A percentile compares a stretch with the other conserved stretches of the same genome.
Conservation (phyloP, 2,888 invertebrate genomes). For the Eumacrocentrus americanus region DNA sequence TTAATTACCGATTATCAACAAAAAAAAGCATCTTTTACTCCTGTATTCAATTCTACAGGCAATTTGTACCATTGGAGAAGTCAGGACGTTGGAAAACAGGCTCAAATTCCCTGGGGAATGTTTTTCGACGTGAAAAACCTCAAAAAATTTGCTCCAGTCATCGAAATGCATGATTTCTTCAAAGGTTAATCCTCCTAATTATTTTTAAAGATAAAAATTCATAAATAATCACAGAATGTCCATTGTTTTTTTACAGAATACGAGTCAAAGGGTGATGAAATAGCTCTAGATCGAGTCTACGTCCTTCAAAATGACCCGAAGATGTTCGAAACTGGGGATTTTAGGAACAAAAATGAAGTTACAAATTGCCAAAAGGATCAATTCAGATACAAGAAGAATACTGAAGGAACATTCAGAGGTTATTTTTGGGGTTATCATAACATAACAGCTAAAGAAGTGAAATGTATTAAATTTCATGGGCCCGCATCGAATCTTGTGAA, state of each 20-base stretch:
- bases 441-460: slow-evolving; percentile 68
- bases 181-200: slow-evolving; percentile 63
- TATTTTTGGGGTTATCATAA: slow-evolving; percentile 78
- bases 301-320: slow-evolving; percentile 85
- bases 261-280: slow-evolving; percentile 52
- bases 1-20: no score
- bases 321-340: slow-evolving; percentile 81
- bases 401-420: slow-evolving; percentile 60
- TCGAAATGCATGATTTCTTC: slow-evolving; percentile 85
- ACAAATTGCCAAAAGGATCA: slow-evolving; percentile 61
- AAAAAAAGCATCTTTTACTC: no score
- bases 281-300: slow-evolving; percentile 76
- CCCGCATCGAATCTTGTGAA: slow-evolving; percentile 70
- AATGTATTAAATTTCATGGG: slow-evolving; percentile 87
- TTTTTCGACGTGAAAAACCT: slow-evolving; percentile 88
- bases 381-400: slow-evolving; percentile 50
- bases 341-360: slow-evolving; percentile 81
- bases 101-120: slow-evolving; percentile 75
- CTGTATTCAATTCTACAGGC: no score
- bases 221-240: background rate
- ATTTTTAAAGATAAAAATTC: background rate
- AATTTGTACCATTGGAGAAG: slow-evolving; percentile 88
- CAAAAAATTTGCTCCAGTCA: slow-evolving; percentile 78
- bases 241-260: slow-evolving; percentile 61
- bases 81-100: slow-evolving; percentile 64